A percentile compares a stretch with the other conserved stretches of the same genome.
phyloP scores from a whole-genome alignment of 1,140 invertebrate species.

The Neuroterus valhalla region DNA sequence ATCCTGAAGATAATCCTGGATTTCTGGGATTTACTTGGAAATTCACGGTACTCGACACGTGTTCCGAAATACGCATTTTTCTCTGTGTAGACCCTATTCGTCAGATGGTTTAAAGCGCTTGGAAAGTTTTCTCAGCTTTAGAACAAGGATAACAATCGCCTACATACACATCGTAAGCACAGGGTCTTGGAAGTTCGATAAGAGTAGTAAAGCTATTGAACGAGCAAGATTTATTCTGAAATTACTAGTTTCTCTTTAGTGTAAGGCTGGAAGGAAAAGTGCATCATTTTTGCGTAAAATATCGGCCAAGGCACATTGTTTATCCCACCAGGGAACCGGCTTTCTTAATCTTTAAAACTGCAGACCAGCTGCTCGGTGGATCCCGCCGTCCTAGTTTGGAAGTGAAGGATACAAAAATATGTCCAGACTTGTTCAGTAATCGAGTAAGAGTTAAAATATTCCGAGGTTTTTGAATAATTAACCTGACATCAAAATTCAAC shows the following conservation, averaged over 20 bases:
- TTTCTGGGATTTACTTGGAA: too few relatives aligned
- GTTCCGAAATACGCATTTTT: too few relatives aligned
- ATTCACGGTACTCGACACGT: too few relatives aligned
- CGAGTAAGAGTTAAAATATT: background rate
- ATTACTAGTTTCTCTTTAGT: slow-evolving; percentile 22
- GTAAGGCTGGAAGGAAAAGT: slow-evolving; percentile 31
- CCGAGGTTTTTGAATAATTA: background rate
- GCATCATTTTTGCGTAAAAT: slow-evolving; percentile 36
- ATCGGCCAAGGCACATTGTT: slow-evolving; percentile 29
- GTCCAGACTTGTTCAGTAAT: background rate
- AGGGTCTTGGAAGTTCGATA: too few relatives aligned
- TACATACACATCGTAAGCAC: too few relatives aligned
- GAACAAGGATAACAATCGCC: too few relatives aligned
- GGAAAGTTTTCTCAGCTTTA: too few relatives aligned
- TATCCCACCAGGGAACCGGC: slow-evolving; percentile 46
- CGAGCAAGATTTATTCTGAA: slow-evolving; percentile 25
- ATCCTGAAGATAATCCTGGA: too few relatives aligned
- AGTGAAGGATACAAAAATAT: slow-evolving; percentile 42
- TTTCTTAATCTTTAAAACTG: slow-evolving; percentile 48
- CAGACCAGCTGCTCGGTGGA: slow-evolving; percentile 74
- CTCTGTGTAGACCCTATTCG: too few relatives aligned
- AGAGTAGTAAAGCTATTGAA: too few relatives aligned
- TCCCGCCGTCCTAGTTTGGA: slow-evolving; percentile 52
- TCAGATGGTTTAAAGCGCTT: too few relatives aligned
- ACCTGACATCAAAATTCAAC: background rate